Percentiles rank a stretch among this genome's conserved stretches.
Conservation (phyloP, 2,888 invertebrate species). For the Nymphalis polychloros region DNA sequence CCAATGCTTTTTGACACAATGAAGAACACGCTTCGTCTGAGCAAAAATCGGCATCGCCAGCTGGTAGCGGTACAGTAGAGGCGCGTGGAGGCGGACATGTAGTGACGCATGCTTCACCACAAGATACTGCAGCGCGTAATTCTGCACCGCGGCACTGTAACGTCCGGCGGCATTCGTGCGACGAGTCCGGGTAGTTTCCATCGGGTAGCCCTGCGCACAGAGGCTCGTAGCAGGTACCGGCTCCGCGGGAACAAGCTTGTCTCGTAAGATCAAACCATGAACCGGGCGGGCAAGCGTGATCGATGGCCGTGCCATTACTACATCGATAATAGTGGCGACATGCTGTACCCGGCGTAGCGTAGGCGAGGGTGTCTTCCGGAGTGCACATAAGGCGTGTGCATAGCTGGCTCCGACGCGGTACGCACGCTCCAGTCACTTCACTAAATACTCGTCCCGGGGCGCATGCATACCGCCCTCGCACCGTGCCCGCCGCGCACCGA, state of each 20-base stretch:
- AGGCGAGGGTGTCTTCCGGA: constrained; percentile 63
- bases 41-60: constrained; percentile 77
- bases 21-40: constrained; percentile 74
- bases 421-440: constrained; percentile 68
- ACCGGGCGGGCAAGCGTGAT: constrained; percentile 77
- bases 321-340: constrained; percentile 83
- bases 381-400: constrained; percentile 71
- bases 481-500: constrained; percentile 61
- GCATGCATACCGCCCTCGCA: constrained; percentile 64
- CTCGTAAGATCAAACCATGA: constrained; percentile 80
- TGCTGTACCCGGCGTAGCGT: constrained; percentile 80
- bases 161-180: constrained; percentile 79
- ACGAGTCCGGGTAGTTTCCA: constrained; percentile 81
- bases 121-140: constrained; percentile 63
- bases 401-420: constrained; percentile 58
- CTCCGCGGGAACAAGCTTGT: constrained; percentile 77
- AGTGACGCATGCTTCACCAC: constrained; percentile 53
- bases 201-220: constrained; percentile 81
- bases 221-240: constrained; percentile 83
- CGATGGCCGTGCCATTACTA: constrained; percentile 69
- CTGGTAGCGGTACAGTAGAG: constrained; percentile 70
- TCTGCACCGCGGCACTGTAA: constrained; percentile 76
- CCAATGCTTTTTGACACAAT: constrained; percentile 74
- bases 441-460: constrained; percentile 68
- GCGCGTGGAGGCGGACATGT: constrained; percentile 71